Conservation (phyloP, 2,888 invertebrate species). For the Pocota personata region DNA sequence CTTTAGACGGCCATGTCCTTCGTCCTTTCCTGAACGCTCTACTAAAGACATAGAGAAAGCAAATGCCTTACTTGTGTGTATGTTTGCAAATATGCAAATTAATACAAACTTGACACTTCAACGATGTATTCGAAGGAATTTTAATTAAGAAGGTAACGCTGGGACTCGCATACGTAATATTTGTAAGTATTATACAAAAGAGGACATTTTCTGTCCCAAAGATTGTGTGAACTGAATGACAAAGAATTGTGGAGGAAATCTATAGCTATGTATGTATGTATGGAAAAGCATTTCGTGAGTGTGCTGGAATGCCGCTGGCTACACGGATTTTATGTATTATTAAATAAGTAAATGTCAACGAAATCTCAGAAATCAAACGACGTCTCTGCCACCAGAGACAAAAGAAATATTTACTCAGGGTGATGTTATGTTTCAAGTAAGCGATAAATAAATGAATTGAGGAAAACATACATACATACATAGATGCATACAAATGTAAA, state of each 20-base stretch:
- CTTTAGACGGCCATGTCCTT: constrained; percentile 11
- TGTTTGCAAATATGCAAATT: constrained; percentile 50
- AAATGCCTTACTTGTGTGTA: background rate
- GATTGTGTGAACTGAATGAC: too few relatives aligned
- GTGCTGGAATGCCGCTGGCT: constrained; percentile 1
- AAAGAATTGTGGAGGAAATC: constrained; percentile 21
- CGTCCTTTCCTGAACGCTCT: background rate
- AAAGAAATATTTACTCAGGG: constrained; percentile 2
- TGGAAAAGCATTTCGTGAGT: background rate
- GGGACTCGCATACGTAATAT: constrained; percentile 51
- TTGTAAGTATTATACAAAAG: constrained; percentile 44
- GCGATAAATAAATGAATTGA: constrained; percentile 16
- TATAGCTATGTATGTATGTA: background rate
- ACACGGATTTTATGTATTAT: constrained; percentile 22
- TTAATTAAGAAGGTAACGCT: constrained; percentile 50
- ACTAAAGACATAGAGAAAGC: background rate
- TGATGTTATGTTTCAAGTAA: background rate
- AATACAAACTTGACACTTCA: constrained; percentile 57
- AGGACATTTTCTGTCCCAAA: constrained; percentile 10
- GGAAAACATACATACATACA: background rate
- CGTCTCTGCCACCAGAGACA: background rate
- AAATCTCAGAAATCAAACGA: constrained; percentile 45
- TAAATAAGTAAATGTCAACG: constrained; percentile 34
- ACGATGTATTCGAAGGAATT: constrained; percentile 50
- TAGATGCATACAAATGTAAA: too few relatives aligned